Percentiles rank a stretch among this genome's conserved stretches.
Conservation (phyloP, 2,113 vertebrate species). For the Galemys pyrenaicus region DNA sequence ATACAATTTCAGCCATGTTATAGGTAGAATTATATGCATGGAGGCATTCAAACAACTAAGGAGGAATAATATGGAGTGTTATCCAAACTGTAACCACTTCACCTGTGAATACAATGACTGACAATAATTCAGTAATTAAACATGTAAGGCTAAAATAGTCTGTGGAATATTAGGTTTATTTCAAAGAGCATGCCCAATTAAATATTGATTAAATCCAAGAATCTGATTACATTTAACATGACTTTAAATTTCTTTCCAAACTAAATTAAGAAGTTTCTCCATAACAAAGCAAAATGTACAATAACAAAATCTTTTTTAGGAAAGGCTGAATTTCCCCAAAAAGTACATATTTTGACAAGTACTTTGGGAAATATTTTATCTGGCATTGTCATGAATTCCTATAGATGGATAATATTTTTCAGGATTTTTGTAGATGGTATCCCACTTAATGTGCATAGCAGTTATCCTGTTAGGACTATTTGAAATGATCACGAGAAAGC, state of each 20-base stretch:
- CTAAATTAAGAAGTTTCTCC: background rate
- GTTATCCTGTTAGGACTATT: background rate
- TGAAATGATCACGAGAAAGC: background rate
- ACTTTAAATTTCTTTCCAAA: background rate
- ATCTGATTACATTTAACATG: background rate
- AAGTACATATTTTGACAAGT: background rate
- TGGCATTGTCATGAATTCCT: background rate
- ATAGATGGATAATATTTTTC: background rate
- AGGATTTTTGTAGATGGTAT: background rate
- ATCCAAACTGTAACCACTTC: background rate
- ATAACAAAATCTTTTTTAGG: too few relatives aligned
- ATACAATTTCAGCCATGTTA: background rate
- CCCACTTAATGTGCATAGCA: background rate
- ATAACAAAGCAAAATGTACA: too few relatives aligned
- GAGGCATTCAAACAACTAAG: background rate
- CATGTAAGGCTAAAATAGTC: background rate
- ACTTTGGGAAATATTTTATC: background rate
- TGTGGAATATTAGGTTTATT: background rate
- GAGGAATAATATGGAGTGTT: background rate
- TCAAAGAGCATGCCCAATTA: background rate
- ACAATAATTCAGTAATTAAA: background rate
- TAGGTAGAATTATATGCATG: background rate
- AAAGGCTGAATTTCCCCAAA: too few relatives aligned
- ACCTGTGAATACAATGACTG: background rate
- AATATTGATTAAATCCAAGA: background rate